Percentiles rank a stretch among this genome's conserved stretches.
Evolutionary conservation across 2,888 invertebrate genomes (phyloP).

Genomic region (Epistrophe eligans): DNA sequence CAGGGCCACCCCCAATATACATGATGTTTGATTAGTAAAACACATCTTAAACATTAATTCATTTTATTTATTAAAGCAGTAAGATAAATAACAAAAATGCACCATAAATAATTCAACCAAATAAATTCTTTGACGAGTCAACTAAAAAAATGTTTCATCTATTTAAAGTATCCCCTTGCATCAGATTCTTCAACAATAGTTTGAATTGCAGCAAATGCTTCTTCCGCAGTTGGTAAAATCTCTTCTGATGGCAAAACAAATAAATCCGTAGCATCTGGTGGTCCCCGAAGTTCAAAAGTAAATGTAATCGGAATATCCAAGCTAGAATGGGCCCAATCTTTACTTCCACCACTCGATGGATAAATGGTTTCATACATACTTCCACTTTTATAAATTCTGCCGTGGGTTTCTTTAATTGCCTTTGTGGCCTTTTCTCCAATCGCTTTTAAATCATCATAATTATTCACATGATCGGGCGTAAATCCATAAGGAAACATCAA

Average conservation of each 20-base stretch:
- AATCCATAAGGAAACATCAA: conserved; percentile 87
- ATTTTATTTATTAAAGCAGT: background rate
- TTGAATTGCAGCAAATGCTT: conserved; percentile 81
- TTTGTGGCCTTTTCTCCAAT: conserved; percentile 81
- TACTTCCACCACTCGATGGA: conserved; percentile 83
- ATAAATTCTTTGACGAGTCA: background rate
- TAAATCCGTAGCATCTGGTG: conserved; percentile 82
- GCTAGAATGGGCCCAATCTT: conserved; percentile 82
- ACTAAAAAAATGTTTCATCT: conserved; percentile 5
- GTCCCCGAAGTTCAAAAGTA: conserved; percentile 83
- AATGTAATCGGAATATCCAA: conserved; percentile 82
- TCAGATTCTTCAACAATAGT: conserved; percentile 82
- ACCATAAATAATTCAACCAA: background rate
- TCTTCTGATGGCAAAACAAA: conserved; percentile 83
- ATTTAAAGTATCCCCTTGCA: conserved; percentile 82
- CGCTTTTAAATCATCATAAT: conserved; percentile 80
- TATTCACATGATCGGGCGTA: conserved; percentile 78
- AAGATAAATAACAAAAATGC: background rate
- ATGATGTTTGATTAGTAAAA: no score
- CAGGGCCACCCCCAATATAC: no score
- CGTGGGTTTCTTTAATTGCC: conserved; percentile 81
- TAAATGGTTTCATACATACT: conserved; percentile 83
- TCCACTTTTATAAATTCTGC: conserved; percentile 82
- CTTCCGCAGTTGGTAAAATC: conserved; percentile 82
- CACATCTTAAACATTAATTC: no score